These are phyloP conservation scores for Tetrapedia diversipes DNA, from an alignment of 2,888 invertebrate species.

Conservation along the genomic window DNA sequence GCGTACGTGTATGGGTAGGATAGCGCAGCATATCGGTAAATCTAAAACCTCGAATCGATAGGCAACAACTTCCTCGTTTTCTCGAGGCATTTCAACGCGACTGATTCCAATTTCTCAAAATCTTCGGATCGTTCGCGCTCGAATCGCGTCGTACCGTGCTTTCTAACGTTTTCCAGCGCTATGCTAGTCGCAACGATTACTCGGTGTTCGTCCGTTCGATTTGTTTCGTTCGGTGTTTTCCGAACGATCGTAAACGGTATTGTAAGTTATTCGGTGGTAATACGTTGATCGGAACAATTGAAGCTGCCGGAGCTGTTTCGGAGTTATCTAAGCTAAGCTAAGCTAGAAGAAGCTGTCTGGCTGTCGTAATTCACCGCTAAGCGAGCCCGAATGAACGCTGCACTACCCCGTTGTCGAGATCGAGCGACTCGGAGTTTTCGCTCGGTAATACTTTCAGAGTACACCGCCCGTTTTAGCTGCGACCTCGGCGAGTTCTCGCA, in stretches of 20 bases:
- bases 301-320: background rate
- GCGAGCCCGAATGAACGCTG: background rate
- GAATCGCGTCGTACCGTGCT: too few species aligned
- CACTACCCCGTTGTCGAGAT: background rate
- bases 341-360: slow-evolving; percentile 28
- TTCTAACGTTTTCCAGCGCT: too few species aligned
- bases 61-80: too few species aligned
- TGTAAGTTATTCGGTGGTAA: background rate
- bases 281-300: background rate
- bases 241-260: slow-evolving; percentile 5
- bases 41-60: too few species aligned
- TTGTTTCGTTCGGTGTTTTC: too few species aligned
- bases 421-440: slow-evolving; percentile 1
- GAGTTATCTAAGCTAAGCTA: slow-evolving; percentile 9
- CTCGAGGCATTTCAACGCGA: too few species aligned
- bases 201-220: too few species aligned
- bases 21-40: too few species aligned
- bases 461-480: background rate
- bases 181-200: too few species aligned
- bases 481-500: background rate
- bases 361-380: slow-evolving; percentile 27
- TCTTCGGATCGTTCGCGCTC: too few species aligned
- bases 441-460: slow-evolving; percentile 15
- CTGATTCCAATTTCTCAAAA: too few species aligned
- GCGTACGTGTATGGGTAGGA: too few species aligned